Conservation (phyloP, 2,113 vertebrate species). For the Axis porcinus region DNA sequence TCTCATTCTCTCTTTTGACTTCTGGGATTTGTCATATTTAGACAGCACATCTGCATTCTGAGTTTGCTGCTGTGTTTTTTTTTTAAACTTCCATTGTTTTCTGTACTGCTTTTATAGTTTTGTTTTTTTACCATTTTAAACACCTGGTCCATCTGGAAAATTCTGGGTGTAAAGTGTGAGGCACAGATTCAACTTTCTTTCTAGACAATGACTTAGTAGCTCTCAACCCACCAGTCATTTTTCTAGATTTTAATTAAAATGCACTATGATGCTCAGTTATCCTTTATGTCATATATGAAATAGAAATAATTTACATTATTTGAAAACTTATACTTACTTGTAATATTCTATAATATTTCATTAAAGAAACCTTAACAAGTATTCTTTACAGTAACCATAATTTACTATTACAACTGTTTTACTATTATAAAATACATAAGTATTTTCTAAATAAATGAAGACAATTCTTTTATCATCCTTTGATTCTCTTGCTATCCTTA, state of each 20-base stretch:
- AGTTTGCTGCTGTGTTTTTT: background rate
- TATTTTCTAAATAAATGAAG: background rate
- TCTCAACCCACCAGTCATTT: background rate
- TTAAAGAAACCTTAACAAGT: background rate
- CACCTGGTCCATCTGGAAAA: background rate
- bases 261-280: background rate
- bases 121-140: background rate
- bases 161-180: background rate
- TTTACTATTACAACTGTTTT: background rate
- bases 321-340: constrained; percentile 6
- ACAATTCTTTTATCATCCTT: background rate
- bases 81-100: background rate
- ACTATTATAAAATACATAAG: background rate
- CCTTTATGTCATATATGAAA: background rate
- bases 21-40: background rate
- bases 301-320: background rate
- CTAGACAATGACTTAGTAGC: background rate
- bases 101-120: background rate
- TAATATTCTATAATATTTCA: background rate
- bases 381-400: background rate
- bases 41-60: background rate
- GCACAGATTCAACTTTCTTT: background rate
- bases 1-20: background rate
- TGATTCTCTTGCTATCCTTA: background rate
- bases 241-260: background rate